A percentile compares a stretch with the other conserved stretches of the same genome.
These are phyloP conservation scores for Dastarcus helophoroides DNA, from an alignment of 2,888 invertebrate genomes.

Conservation along the genomic window DNA sequence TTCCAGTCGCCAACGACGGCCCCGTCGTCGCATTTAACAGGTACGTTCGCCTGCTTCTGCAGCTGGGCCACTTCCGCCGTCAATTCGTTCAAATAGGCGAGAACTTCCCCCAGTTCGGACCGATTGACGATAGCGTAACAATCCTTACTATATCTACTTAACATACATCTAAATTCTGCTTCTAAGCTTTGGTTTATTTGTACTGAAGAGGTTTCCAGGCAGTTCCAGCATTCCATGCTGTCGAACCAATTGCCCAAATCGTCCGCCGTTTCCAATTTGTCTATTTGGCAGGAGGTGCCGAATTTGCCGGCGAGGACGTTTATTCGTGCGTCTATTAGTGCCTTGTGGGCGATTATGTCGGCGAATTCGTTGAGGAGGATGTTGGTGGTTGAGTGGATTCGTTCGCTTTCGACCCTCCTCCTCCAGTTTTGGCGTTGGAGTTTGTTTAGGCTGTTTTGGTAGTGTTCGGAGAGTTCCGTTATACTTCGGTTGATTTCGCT, in stretches of 20 bases:
- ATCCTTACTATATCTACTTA: slow-evolving; percentile 51
- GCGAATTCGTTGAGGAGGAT: slow-evolving; percentile 52
- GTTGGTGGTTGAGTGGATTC: slow-evolving; percentile 38
- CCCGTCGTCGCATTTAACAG: slow-evolving; percentile 16
- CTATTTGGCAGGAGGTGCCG: slow-evolving; percentile 15
- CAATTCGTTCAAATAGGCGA: slow-evolving; percentile 23
- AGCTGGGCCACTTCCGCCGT: slow-evolving; percentile 22
- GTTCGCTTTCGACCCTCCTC: slow-evolving; percentile 38
- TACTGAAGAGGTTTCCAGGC: slow-evolving; percentile 39
- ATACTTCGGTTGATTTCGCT: slow-evolving; percentile 62
- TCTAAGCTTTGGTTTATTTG: slow-evolving; percentile 44
- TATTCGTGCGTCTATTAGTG: slow-evolving; percentile 65
- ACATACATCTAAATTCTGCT: slow-evolving; percentile 56
- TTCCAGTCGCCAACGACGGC: slow-evolving; percentile 35
- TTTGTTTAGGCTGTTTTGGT: slow-evolving; percentile 51
- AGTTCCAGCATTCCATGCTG: slow-evolving; percentile 30
- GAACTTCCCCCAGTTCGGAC: slow-evolving; percentile 22
- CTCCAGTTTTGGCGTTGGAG: slow-evolving; percentile 43
- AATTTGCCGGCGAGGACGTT: slow-evolving; percentile 48
- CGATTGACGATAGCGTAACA: slow-evolving; percentile 41
- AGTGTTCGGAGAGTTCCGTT: slow-evolving; percentile 53
- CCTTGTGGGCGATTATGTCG: slow-evolving; percentile 61
- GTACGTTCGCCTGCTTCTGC: slow-evolving; percentile 20
- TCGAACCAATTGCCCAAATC: slow-evolving; percentile 25
- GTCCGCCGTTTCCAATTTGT: slow-evolving; percentile 11